Conservation (phyloP, 1,140 invertebrate genomes). For the Semibalanus balanoides region DNA sequence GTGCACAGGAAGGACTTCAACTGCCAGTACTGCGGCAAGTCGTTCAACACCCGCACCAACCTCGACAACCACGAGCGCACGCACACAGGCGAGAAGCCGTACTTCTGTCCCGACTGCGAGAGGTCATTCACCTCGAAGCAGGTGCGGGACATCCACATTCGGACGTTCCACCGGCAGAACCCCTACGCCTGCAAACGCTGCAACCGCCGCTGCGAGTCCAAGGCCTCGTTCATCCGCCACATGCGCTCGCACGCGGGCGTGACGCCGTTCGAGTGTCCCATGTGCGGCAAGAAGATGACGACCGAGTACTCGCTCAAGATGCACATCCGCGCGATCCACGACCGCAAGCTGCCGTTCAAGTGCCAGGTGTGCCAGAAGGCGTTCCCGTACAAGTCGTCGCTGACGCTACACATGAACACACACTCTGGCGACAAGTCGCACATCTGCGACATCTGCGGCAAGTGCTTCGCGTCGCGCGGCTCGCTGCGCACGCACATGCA, state of each 20-base stretch:
- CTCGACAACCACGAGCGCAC: slow-evolving; percentile 33
- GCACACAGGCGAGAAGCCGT: slow-evolving; percentile 30
- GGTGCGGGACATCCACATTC: not conserved
- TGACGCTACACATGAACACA: slow-evolving; percentile 28
- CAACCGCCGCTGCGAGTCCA: slow-evolving; percentile 18
- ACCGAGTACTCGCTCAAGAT: slow-evolving; percentile 86
- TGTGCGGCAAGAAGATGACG: slow-evolving; percentile 84
- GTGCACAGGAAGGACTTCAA: slow-evolving; percentile 10
- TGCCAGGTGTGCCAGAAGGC: slow-evolving; percentile 76
- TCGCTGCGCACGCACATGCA: slow-evolving; percentile 5
- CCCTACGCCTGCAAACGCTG: slow-evolving; percentile 18
- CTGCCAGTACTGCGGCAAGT: slow-evolving; percentile 29
- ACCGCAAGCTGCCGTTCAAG: slow-evolving; percentile 63
- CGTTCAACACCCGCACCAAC: slow-evolving; percentile 35
- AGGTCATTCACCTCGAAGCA: slow-evolving; percentile 10
- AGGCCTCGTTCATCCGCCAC: slow-evolving; percentile 24
- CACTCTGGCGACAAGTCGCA: not conserved
- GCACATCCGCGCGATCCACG: slow-evolving; percentile 77
- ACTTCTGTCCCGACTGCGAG: slow-evolving; percentile 17
- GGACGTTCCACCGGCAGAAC: not conserved
- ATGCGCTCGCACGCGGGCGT: slow-evolving; percentile 46
- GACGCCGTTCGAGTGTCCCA: slow-evolving; percentile 79
- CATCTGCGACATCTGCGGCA: slow-evolving; percentile 2
- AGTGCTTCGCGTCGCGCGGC: not conserved
- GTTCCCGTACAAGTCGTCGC: slow-evolving; percentile 84